These are phyloP conservation scores for Microhierax caerulescens DNA, from an alignment of 2,797 vertebrate species.

Conservation along the genomic window DNA sequence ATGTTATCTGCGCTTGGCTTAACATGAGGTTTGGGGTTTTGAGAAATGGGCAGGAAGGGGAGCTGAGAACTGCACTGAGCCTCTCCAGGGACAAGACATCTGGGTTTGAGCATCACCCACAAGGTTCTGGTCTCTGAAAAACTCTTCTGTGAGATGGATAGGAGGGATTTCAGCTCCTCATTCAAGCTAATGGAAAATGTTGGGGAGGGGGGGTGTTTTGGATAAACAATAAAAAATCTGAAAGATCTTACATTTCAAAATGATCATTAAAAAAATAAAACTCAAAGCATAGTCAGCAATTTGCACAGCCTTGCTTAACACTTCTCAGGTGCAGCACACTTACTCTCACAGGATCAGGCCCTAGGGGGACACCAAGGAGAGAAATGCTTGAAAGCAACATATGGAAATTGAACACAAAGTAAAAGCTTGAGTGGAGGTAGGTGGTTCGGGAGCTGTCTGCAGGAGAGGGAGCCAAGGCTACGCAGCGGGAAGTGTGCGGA, in stretches of 20 bases:
- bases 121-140: neutral
- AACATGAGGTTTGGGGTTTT: neutral
- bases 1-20: neutral
- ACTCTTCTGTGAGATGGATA: neutral
- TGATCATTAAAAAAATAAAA: neutral
- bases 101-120: neutral
- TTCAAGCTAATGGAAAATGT: neutral
- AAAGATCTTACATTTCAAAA: neutral
- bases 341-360: neutral
- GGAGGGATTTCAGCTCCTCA: neutral
- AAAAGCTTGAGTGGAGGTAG: neutral
- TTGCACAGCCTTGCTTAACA: neutral
- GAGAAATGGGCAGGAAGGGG: neutral
- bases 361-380: neutral
- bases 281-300: neutral
- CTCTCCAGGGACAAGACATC: neutral
- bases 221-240: neutral
- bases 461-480: neutral
- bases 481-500: neutral
- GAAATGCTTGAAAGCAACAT: neutral
- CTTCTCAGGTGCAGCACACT: neutral
- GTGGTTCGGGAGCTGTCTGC: neutral
- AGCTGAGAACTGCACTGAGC: neutral
- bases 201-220: accelerated
- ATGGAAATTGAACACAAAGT: neutral